A percentile compares a stretch with the other conserved stretches of the same genome.
phyloP scores from a whole-genome alignment of 2,797 vertebrate species.

The Cuniculus paca region DNA sequence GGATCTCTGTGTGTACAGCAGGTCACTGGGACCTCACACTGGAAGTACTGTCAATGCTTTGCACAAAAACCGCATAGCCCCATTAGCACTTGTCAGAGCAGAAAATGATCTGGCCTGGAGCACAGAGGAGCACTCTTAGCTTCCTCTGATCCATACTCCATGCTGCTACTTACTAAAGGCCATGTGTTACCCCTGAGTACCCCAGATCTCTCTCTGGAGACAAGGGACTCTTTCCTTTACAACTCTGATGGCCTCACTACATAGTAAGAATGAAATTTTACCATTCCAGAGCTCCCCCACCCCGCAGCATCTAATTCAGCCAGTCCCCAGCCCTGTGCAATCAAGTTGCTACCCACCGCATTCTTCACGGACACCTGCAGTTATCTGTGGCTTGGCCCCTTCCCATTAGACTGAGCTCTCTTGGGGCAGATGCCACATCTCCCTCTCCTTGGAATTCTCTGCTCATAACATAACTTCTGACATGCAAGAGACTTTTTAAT shows the following conservation, averaged over 20 bases:
- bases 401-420: not conserved
- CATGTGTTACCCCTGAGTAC: fast-evolving
- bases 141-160: not conserved
- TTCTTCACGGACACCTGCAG: not conserved
- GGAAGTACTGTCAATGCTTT: not conserved
- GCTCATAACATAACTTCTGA: not conserved
- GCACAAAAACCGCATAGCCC: not conserved
- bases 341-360: not conserved
- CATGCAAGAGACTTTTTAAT: not conserved
- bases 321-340: not conserved
- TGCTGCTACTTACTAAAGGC: not conserved
- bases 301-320: not conserved
- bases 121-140: not conserved
- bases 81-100: not conserved
- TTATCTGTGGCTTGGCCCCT: not conserved
- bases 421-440: not conserved
- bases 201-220: not conserved
- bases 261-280: not conserved
- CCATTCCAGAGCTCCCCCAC: not conserved
- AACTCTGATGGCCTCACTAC: not conserved
- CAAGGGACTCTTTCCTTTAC: not conserved
- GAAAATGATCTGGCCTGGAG: not conserved
- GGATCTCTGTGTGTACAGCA: not conserved
- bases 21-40: not conserved
- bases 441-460: not conserved